Evolutionary conservation across 2,113 vertebrate species (phyloP).

Genomic region (Bos taurus): ARS-UCD2.0 NC_037331.1:56833001-56833500

Average conservation of each 20-base stretch:
- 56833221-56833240: not conserved
- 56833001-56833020: too few relatives aligned
- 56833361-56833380: not conserved
- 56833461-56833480: not conserved
- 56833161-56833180: not conserved
- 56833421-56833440: not conserved
- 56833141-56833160: not conserved
- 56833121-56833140: too few relatives aligned
- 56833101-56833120: too few relatives aligned
- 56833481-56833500: not conserved
- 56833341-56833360: not conserved
- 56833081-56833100: too few relatives aligned
- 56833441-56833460: not conserved
- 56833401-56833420: not conserved
- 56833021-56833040: too few relatives aligned
- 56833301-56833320: not conserved
- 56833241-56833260: not conserved
- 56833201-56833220: not conserved
- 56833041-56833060: too few relatives aligned
- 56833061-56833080: too few relatives aligned
- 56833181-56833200: not conserved
- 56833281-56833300: not conserved
- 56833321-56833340: not conserved
- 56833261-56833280: not conserved
- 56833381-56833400: not conserved